Evolutionary conservation across 1,140 invertebrate species (phyloP).

Genomic region (Condylostylus longicornis): DNA sequence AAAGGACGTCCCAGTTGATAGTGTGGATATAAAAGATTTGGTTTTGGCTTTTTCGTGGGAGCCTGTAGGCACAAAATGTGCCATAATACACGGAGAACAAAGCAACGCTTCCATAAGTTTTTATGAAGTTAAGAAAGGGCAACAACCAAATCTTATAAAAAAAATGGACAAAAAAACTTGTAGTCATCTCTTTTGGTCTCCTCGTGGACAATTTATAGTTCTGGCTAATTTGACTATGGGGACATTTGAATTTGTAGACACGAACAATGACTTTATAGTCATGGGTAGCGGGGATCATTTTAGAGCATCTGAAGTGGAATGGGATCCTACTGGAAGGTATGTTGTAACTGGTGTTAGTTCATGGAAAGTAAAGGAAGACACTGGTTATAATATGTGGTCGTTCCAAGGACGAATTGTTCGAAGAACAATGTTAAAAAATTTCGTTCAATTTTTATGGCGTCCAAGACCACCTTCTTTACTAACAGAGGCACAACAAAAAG

Average conservation of each 20-base stretch:
- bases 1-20: conserved; percentile 96
- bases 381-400: conserved; percentile 92
- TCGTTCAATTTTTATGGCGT: conserved; percentile 92
- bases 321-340: conserved; percentile 98
- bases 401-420: conserved; percentile 78
- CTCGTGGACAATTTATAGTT: conserved; percentile 88
- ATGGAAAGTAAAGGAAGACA: conserved; percentile 94
- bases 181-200: conserved; percentile 94
- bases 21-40: conserved; percentile 82
- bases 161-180: conserved; percentile 82
- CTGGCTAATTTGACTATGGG: conserved; percentile 76
- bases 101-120: conserved; percentile 83
- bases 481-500: conserved; percentile 64
- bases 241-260: conserved; percentile 88
- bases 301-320: conserved; percentile 82
- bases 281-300: conserved; percentile 91
- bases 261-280: conserved; percentile 74
- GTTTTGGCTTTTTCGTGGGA: conserved; percentile 98
- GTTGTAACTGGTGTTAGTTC: conserved; percentile 88
- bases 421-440: conserved; percentile 74
- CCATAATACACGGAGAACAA: conserved; percentile 86
- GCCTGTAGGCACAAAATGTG: conserved; percentile 88
- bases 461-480: conserved; percentile 82
- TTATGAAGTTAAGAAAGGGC: conserved; percentile 80
- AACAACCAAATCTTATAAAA: conserved; percentile 72